Conservation (phyloP, 2,113 vertebrate genomes). For the Neodon shergylaensis region DNA sequence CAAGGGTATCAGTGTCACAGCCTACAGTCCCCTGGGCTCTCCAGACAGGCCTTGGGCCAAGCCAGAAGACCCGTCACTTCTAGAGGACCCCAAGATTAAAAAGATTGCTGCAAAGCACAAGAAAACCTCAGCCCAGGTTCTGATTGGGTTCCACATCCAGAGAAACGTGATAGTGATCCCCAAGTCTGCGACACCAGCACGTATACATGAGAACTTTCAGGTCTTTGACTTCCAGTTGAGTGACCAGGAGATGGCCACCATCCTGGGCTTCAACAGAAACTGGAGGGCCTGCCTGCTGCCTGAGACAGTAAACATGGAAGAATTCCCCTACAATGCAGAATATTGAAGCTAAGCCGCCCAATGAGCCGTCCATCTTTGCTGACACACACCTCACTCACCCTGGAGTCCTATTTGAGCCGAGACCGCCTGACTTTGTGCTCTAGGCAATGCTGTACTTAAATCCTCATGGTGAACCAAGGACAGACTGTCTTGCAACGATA, state of each 20-base stretch:
- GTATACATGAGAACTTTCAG: conserved; percentile 92
- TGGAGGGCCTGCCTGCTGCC: neutral
- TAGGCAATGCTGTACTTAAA: neutral
- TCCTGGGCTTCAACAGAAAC: conserved; percentile 68
- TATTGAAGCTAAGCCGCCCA: neutral
- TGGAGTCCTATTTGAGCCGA: neutral
- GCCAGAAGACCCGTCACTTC: conserved; percentile 87
- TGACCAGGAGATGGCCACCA: conserved; percentile 58
- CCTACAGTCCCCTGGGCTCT: conserved; percentile 93
- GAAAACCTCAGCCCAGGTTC: conserved; percentile 77
- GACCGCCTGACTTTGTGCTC: neutral
- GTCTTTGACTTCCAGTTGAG: conserved; percentile 73
- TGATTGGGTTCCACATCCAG: conserved; percentile 93
- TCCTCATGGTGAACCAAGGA: neutral
- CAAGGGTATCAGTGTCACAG: conserved; percentile 90
- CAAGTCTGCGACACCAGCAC: conserved; percentile 90
- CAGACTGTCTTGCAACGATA: too few species aligned
- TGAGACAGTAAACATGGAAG: neutral
- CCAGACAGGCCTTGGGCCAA: conserved; percentile 91
- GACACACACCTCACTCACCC: neutral
- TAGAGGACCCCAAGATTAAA: conserved; percentile 89
- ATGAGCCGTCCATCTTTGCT: neutral
- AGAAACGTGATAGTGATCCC: conserved; percentile 86
- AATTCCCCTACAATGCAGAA: neutral
- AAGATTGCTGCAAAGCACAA: conserved; percentile 83